Conservation (phyloP, 2,797 vertebrate genomes). For the Myotis daubentonii region DNA sequence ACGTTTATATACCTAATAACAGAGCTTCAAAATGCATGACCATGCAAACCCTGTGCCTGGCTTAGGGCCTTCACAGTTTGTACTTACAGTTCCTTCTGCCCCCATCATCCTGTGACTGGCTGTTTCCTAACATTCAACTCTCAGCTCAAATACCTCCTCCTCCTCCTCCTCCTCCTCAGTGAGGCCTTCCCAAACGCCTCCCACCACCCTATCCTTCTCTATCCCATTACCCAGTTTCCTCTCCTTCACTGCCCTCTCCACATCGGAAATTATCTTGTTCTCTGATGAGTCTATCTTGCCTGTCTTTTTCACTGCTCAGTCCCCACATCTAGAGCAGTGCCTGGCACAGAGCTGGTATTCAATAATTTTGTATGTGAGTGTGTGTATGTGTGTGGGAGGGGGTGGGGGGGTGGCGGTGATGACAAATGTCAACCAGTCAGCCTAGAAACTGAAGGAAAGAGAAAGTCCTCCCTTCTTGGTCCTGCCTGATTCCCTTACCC, state of each 20-base stretch:
- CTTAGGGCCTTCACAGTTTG: background rate
- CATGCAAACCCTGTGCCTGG: background rate
- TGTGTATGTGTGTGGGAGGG: background rate
- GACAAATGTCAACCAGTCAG: background rate
- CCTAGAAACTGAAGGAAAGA: background rate
- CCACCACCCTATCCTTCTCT: background rate
- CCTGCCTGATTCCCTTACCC: conserved; percentile 86
- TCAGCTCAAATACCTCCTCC: background rate
- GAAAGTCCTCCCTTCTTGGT: background rate
- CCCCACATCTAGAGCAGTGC: background rate
- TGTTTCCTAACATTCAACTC: background rate
- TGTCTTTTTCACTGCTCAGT: background rate
- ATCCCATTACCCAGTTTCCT: background rate
- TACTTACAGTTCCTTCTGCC: background rate
- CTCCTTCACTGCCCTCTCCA: background rate
- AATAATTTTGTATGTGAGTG: background rate
- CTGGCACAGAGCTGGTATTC: background rate
- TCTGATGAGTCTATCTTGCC: background rate
- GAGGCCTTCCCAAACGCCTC: background rate
- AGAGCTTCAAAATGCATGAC: background rate
- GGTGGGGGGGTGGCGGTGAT: fast-evolving
- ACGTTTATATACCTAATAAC: background rate
- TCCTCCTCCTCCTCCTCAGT: background rate
- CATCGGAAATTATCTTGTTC: background rate
- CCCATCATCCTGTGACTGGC: background rate